Evolutionary conservation across 2,113 vertebrate genomes (phyloP).

Genomic region (Cyprinus carpio): DNA sequence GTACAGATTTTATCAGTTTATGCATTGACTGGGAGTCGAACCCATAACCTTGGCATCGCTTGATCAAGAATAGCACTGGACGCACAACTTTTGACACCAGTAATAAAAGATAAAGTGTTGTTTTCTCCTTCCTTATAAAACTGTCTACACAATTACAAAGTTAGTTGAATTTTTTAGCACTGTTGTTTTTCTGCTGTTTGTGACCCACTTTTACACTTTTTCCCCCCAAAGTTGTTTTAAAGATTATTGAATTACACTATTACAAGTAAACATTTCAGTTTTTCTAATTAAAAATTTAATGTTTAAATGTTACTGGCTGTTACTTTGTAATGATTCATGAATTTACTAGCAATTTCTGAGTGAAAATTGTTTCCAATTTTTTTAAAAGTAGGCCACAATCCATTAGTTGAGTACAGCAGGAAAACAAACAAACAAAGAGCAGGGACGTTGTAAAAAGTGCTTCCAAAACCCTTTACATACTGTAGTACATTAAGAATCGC

Average conservation of each 20-base stretch:
- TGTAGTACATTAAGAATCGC: conserved; percentile 50
- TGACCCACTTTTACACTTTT: background rate
- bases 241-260: too few species aligned
- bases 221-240: too few species aligned
- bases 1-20: background rate
- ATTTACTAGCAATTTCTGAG: too few species aligned
- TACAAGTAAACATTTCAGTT: too few species aligned
- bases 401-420: background rate
- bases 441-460: conserved; percentile 11
- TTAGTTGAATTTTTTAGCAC: background rate
- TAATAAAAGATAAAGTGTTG: background rate
- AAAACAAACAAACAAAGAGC: conserved; percentile 50
- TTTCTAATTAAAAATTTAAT: too few species aligned
- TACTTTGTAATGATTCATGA: too few species aligned
- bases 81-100: background rate
- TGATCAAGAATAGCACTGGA: background rate
- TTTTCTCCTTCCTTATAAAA: background rate
- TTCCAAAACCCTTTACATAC: conserved; percentile 35
- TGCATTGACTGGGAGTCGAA: background rate
- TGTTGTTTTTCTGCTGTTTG: background rate
- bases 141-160: background rate
- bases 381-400: background rate
- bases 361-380: background rate
- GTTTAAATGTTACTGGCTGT: too few species aligned
- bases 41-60: background rate